These are phyloP conservation scores for Limnephilus rhombicus DNA, from an alignment of 2,888 invertebrate genomes.

Conservation along the genomic window DNA sequence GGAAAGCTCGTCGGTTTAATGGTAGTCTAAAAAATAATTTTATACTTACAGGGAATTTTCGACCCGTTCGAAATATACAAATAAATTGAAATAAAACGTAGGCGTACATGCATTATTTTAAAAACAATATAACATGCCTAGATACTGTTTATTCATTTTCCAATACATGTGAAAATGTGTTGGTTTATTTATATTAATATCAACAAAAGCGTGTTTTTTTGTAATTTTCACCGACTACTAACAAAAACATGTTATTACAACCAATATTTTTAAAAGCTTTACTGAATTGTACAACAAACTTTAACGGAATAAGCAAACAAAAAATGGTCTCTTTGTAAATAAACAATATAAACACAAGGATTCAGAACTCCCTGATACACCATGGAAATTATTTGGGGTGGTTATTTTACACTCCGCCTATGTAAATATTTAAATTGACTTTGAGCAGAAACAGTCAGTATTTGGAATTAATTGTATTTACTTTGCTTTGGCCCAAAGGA, in stretches of 20 bases:
- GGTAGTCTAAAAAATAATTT: not conserved
- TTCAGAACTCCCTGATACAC: conserved; percentile 37
- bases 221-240: not conserved
- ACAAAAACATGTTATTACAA: not conserved
- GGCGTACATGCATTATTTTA: no score
- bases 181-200: not conserved
- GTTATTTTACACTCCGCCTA: conserved; percentile 47
- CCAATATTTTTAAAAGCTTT: conserved; percentile 8
- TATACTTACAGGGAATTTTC: not conserved
- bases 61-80: not conserved
- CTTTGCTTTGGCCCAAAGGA: conserved; percentile 60
- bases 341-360: conserved; percentile 37
- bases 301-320: conserved; percentile 27
- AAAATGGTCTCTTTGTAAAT: conserved; percentile 10
- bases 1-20: not conserved
- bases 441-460: conserved; percentile 54
- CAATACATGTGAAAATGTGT: not conserved
- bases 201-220: not conserved
- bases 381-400: conserved; percentile 39
- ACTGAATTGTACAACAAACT: not conserved
- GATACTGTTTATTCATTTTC: no score
- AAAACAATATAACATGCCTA: no score
- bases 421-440: conserved; percentile 58
- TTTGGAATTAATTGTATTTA: conserved; percentile 65
- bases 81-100: no score